Percentiles rank a stretch among this genome's conserved stretches.
phyloP scores from a whole-genome alignment of 2,113 vertebrate species.

The Nyctibius bracteatus region DNA sequence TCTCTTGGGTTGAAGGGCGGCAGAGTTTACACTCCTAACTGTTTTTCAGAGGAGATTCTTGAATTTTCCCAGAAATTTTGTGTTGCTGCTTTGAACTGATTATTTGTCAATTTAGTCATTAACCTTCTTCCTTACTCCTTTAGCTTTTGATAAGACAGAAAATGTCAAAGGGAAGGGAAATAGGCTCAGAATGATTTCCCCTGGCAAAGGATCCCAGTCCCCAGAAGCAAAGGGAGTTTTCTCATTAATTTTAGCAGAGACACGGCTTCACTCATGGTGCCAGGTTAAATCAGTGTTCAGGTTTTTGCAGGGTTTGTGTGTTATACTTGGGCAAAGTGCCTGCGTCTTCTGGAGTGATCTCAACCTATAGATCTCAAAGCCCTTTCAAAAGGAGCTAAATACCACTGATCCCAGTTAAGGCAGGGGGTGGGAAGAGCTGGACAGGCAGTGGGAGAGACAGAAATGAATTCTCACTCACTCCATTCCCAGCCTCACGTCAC shows the following conservation, averaged over 20 bases:
- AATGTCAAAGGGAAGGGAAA: slow-evolving; percentile 38
- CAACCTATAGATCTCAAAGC: neutral
- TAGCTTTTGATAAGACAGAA: slow-evolving; percentile 39
- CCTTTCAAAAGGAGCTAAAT: neutral
- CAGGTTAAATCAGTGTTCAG: slow-evolving; percentile 37
- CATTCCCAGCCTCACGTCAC: neutral
- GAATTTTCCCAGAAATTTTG: neutral
- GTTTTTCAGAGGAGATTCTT: neutral
- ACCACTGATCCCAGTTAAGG: neutral
- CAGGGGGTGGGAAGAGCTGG: neutral
- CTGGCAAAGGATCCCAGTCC: neutral
- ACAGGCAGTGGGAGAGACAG: neutral
- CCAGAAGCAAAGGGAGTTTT: slow-evolving; percentile 28
- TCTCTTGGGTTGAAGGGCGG: neutral
- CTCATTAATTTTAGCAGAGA: slow-evolving; percentile 41
- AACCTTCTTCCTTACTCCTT: slow-evolving; percentile 29
- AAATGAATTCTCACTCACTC: neutral
- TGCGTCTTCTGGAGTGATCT: neutral
- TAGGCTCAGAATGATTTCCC: slow-evolving; percentile 40
- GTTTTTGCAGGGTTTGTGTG: neutral
- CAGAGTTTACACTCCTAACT: neutral
- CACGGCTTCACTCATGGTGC: neutral
- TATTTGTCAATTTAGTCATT: slow-evolving; percentile 46
- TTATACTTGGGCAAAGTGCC: neutral
- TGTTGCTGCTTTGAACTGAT: slow-evolving; percentile 17